Conservation (phyloP, 2,888 invertebrate genomes). For the Eilema griseolum region DNA sequence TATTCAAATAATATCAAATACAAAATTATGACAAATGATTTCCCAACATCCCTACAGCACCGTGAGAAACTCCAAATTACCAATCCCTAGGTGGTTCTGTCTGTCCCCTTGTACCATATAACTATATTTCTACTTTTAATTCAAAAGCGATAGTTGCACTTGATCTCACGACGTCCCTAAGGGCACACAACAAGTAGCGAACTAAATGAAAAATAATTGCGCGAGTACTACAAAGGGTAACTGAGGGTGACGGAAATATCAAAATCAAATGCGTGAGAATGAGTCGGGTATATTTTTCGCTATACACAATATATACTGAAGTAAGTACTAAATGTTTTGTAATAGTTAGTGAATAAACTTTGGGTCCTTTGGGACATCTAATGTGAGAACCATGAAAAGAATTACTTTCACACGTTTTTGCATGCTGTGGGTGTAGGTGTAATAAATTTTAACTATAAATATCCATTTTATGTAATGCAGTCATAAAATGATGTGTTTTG, state of each 20-base stretch:
- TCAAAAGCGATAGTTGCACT: constrained; percentile 67
- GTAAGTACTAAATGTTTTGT: constrained; percentile 47
- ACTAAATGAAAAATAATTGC: constrained; percentile 86
- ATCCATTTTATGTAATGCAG: background rate
- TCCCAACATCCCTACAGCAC: constrained; percentile 35
- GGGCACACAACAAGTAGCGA: constrained; percentile 70
- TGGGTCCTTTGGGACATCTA: constrained; percentile 66
- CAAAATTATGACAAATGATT: constrained; percentile 12
- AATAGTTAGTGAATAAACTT: constrained; percentile 56
- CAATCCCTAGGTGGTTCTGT: constrained; percentile 66
- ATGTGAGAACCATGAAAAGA: constrained; percentile 65
- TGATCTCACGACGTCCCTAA: constrained; percentile 73
- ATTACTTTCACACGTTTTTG: constrained; percentile 60
- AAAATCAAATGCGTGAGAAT: constrained; percentile 34
- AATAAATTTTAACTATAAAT: background rate
- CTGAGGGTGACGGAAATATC: constrained; percentile 45
- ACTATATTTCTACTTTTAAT: constrained; percentile 75
- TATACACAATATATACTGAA: constrained; percentile 24
- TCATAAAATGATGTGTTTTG: background rate
- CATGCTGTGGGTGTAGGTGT: constrained; percentile 3
- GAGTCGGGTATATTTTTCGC: constrained; percentile 37
- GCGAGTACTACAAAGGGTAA: constrained; percentile 55
- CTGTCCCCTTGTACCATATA: constrained; percentile 57
- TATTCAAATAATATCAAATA: background rate
- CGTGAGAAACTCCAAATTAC: constrained; percentile 70